These are phyloP conservation scores for Ambastaia sidthimunki DNA, from an alignment of 2,797 vertebrate genomes.

Conservation along the genomic window DNA sequence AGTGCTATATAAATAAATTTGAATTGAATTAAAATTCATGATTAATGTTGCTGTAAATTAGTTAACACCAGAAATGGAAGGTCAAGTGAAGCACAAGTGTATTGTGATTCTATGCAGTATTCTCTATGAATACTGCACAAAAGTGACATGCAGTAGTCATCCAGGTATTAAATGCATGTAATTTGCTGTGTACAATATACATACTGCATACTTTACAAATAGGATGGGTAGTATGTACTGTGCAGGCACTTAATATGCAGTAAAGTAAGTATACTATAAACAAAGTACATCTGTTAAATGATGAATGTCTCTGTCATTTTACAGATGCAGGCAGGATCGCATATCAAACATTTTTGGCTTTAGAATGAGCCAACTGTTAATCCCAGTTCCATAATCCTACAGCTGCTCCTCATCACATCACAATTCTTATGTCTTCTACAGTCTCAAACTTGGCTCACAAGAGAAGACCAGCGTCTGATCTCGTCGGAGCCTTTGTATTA, in stretches of 20 bases:
- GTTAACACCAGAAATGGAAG: not conserved
- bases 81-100: not conserved
- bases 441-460: not conserved
- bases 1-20: not conserved
- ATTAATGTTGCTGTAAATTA: not conserved
- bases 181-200: not conserved
- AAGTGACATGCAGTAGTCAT: not conserved
- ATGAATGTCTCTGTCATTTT: conserved; percentile 30
- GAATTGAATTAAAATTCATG: not conserved
- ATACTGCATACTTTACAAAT: not conserved
- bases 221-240: not conserved
- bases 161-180: not conserved
- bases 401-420: conserved; percentile 52
- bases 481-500: not conserved
- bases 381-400: conserved; percentile 39
- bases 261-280: conserved; percentile 4
- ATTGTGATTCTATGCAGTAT: not conserved
- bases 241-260: not conserved
- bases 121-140: not conserved
- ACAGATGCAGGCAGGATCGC: conserved; percentile 25
- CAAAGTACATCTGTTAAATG: conserved; percentile 26
- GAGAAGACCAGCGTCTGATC: conserved; percentile 7
- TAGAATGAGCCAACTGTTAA: conserved; percentile 24
- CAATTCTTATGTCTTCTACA: not conserved
- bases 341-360: conserved; percentile 35